Percentiles rank a stretch among this genome's conserved stretches.
Evolutionary conservation across 2,113 vertebrate species (phyloP).

Genomic region (Myanophis thanlyinensis): DNA sequence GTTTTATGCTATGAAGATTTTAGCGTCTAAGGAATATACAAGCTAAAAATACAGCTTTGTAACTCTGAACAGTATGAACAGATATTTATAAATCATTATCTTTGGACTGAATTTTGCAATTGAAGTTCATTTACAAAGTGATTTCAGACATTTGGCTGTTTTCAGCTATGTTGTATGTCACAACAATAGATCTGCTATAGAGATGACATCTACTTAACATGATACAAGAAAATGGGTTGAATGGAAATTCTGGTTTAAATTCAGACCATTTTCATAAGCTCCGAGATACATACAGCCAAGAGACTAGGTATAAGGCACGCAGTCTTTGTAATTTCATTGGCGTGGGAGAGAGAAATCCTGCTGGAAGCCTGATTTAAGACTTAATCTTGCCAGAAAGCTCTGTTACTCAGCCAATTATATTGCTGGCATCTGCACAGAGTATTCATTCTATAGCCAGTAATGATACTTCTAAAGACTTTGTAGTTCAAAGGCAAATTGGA

Average conservation of each 20-base stretch:
- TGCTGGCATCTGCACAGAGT: not conserved
- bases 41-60: not conserved
- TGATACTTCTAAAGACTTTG: not conserved
- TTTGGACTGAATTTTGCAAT: not conserved
- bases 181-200: not conserved
- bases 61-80: not conserved
- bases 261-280: conserved; percentile 38
- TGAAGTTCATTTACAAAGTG: conserved; percentile 26
- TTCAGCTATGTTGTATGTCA: not conserved
- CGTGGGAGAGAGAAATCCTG: not conserved
- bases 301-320: not conserved
- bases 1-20: not conserved
- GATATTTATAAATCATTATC: conserved; percentile 19
- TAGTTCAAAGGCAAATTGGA: not conserved
- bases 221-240: conserved; percentile 39
- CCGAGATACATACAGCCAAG: not conserved
- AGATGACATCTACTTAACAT: not conserved
- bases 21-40: not conserved
- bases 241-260: conserved; percentile 22
- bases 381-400: not conserved
- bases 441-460: not conserved
- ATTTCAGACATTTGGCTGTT: not conserved
- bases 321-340: not conserved
- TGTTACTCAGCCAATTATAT: not conserved
- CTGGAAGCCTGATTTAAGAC: not conserved